A percentile compares a stretch with the other conserved stretches of the same genome.
Evolutionary conservation across 1,140 invertebrate species (phyloP).

Genomic region (Achatina immaculata): DNA sequence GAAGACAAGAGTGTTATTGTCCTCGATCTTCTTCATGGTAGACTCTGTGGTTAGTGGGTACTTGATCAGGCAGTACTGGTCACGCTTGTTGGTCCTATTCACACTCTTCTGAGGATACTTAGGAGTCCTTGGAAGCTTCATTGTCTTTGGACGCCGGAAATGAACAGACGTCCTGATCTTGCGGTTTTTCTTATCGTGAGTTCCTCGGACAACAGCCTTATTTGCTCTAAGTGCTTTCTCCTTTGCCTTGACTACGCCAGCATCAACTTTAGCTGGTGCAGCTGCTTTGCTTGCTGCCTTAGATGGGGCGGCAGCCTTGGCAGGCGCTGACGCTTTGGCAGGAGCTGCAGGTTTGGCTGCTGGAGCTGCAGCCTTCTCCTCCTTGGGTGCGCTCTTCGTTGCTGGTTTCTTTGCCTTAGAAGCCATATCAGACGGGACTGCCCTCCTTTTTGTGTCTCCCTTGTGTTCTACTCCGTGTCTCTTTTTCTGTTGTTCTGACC

Average conservation of each 20-base stretch:
- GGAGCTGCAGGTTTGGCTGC: neutral
- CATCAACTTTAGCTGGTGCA: too few species aligned
- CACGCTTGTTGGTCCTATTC: slow-evolving; percentile 91
- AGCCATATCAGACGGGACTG: slow-evolving; percentile 63
- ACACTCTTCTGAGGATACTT: slow-evolving; percentile 97
- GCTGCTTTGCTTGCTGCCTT: too few species aligned
- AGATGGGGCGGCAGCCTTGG: slow-evolving; percentile 21
- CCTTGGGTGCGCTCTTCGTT: slow-evolving; percentile 31
- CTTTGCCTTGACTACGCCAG: slow-evolving; percentile 44
- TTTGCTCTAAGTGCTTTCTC: slow-evolving; percentile 71
- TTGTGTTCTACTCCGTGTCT: too few species aligned
- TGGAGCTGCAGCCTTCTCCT: neutral
- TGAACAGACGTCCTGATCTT: slow-evolving; percentile 94
- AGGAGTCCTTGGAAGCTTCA: slow-evolving; percentile 88
- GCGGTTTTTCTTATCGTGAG: slow-evolving; percentile 87
- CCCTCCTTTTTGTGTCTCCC: too few species aligned
- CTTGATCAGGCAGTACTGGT: slow-evolving; percentile 97
- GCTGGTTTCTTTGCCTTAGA: slow-evolving; percentile 56
- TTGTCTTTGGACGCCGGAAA: slow-evolving; percentile 93
- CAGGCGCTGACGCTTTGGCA: neutral
- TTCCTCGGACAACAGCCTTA: slow-evolving; percentile 84
- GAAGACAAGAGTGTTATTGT: slow-evolving; percentile 99
- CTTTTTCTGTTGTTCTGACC: too few species aligned
- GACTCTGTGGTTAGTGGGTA: slow-evolving; percentile 99
- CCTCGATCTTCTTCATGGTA: slow-evolving; percentile 99